Evolutionary conservation across 2,888 invertebrate species (phyloP), one percentile per base, ranked within the genome.

Genomic region (Salpingus planirostris): DNA sequence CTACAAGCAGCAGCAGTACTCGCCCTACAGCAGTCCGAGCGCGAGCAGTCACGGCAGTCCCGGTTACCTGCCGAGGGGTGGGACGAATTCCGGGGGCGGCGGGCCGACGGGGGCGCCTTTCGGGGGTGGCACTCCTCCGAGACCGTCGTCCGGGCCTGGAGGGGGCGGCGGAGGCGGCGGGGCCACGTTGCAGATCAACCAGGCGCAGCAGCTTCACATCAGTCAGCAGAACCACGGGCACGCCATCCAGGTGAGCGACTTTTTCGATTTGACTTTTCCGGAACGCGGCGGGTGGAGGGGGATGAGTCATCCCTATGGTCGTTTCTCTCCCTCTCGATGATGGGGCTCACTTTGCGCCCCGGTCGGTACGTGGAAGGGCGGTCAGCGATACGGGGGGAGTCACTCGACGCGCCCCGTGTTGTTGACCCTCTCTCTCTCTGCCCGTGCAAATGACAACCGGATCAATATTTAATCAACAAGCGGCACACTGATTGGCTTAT

Each of bases 171-270:
- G 18, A 5, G 18, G 18, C 5, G 18, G 5, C 5, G 69, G 73
- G 6, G 67, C 77, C 15, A 74, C 75, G 21, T 65, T 88, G 45
- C 88, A 89, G 64, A 86, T 90, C 70, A 84, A 83, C 57, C 89
- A 89, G 63, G 84, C 86, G 33, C 88, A 88, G 61, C 88, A 89
- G 62, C 66, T 90, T 62, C 89, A 90, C 63, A 83, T 91, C 50
- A 77, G 74, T 47, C 89, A 89, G 58, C 82, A 83, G 27, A 77
- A 77, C 22, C 67, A 64, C 29, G 72, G 65, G 43, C 84, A 83
- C 59, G 81, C 80, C 53, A 78, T 88, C 49, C 87, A 88, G 77
- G 87, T 87, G 55, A 23, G 18, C 18, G 5, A n/a, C n/a, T n/a
- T n/a, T n/a, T n/a, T n/a, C n/a, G n/a, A n/a, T n/a, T n/a, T n/a